Evolutionary conservation across 1,140 invertebrate genomes (phyloP), one percentile per base, ranked within the genome.

Genomic region (Pseudomyrmex cubaensis): DNA sequence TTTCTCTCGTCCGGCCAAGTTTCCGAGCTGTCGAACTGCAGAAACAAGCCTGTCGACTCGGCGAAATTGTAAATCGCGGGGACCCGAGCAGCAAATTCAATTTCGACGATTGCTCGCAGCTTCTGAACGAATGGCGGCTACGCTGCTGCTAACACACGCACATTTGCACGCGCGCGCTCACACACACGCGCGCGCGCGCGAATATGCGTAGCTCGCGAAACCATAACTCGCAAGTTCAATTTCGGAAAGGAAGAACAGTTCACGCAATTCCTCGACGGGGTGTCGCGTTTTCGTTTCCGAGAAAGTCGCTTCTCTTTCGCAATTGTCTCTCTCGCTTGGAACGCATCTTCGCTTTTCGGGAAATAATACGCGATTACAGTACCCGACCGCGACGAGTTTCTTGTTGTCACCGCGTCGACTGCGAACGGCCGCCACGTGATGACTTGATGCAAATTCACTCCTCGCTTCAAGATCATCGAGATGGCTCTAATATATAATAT

Each of bases 41-140:
- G 44, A 85, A 72, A 82, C 70, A 22, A 46, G 69, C 17, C 46
- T 44, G 78, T 82, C 78, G 70, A 74, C n/a, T 74, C 74, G 62
- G 10, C 46, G 56, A 85, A 84, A 85, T 80, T 75, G 35, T 64
- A 85, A 67, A 73, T 52, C 46, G 54, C 62, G 52, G 54, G 54
- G 52, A 17, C 3, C 25, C 35, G 25, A 15, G 56, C 63, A n/a
- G 56, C 56, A 35, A 56, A 84, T 84, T 63, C 56, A 64, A 61
- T 85, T 75, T 85, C 63, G n/a, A 54, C 52, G 35, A 76, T 85
- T 74, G 70, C 69, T 70, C 78, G 46, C 67, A 50, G 62, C 73
- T 25, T 20, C 52, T 44, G 12, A 59, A 13, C 48, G 48, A 69
- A 54, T 25, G 48, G 13, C 66, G 75, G 17, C 52, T 52, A 70